phyloP scores from a whole-genome alignment of 2,113 vertebrate species.

The Camelus dromedarius region DNA sequence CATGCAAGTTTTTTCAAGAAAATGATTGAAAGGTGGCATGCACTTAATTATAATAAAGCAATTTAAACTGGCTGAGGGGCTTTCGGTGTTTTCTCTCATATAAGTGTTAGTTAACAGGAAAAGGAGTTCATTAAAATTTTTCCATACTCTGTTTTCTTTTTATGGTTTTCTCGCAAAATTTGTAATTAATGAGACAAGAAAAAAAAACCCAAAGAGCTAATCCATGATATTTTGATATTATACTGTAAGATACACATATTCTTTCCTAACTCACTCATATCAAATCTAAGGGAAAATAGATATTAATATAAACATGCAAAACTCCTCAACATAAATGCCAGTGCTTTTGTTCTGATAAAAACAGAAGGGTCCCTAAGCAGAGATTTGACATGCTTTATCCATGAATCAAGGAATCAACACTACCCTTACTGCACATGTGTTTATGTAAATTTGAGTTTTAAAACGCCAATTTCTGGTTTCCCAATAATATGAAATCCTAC shows the following conservation, averaged over 20 bases:
- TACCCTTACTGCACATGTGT: not conserved
- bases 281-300: slow-evolving; percentile 10
- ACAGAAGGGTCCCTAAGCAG: not conserved
- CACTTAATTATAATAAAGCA: not conserved
- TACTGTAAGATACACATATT: not conserved
- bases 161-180: not conserved
- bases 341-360: not conserved
- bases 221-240: not conserved
- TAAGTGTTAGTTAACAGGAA: not conserved
- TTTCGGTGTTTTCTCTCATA: not conserved
- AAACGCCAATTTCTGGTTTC: not conserved
- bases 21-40: not conserved
- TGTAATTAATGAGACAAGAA: not conserved
- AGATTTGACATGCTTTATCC: not conserved
- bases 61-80: not conserved
- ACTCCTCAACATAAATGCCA: not conserved
- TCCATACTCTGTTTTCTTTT: not conserved
- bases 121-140: not conserved
- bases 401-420: slow-evolving; percentile 3
- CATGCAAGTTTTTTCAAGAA: not conserved
- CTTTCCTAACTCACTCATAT: not conserved
- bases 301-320: not conserved
- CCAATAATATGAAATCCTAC: not conserved
- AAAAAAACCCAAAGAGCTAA: not conserved
- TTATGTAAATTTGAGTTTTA: slow-evolving; percentile 32